Evolutionary conservation across 2,888 invertebrate genomes (phyloP).

Genomic region (Leucania comma): DNA sequence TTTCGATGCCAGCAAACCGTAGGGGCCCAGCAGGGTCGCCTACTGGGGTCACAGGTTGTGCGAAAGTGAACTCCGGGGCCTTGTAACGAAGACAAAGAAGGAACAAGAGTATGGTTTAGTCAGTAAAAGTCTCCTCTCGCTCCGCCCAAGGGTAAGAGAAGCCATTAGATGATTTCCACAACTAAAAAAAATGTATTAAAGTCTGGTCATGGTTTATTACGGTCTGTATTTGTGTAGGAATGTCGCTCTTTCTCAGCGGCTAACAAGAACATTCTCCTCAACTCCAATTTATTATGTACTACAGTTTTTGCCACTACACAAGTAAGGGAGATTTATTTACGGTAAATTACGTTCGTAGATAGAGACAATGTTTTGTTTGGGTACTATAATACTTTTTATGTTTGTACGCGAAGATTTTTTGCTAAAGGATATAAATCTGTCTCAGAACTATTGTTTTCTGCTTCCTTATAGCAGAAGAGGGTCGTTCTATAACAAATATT

Average conservation of each 20-base stretch:
- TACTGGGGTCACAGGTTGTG: too few relatives aligned
- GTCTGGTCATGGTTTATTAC: constrained; percentile 39
- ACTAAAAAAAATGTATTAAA: too few relatives aligned
- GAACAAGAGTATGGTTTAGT: too few relatives aligned
- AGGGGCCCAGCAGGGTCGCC: too few relatives aligned
- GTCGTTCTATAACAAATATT: not conserved
- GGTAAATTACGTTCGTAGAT: constrained; percentile 49
- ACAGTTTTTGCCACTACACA: constrained; percentile 61
- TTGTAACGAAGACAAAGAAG: too few relatives aligned
- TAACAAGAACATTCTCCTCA: constrained; percentile 59
- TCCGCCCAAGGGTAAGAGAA: too few relatives aligned
- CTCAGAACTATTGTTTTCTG: not conserved
- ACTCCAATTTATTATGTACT: constrained; percentile 61
- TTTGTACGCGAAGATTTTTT: constrained; percentile 18
- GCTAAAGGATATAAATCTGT: not conserved
- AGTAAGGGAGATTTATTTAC: constrained; percentile 60
- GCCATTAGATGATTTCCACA: too few relatives aligned
- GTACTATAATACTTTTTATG: constrained; percentile 11
- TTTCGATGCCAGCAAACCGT: too few relatives aligned
- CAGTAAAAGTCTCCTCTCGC: too few relatives aligned
- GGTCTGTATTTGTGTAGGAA: constrained; percentile 47
- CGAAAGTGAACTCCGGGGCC: too few relatives aligned
- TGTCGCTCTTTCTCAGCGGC: constrained; percentile 33
- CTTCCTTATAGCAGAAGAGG: not conserved
- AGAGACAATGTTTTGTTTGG: constrained; percentile 48